Conservation (phyloP, 2,888 invertebrate genomes). For the Sphecodes monilicornis region DNA sequence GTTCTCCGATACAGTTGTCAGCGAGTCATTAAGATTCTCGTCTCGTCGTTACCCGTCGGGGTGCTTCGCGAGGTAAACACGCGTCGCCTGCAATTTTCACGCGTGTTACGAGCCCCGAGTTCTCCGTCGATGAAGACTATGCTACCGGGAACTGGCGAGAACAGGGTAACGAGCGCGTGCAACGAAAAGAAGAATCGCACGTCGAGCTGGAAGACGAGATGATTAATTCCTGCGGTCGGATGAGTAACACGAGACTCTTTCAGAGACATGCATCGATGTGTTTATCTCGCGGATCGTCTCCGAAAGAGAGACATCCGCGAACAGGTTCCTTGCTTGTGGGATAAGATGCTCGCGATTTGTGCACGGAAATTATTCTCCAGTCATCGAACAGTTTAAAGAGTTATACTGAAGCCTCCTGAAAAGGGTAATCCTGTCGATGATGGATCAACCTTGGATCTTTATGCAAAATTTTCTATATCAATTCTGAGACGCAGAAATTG, state of each 20-base stretch:
- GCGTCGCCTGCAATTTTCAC: conserved; percentile 2
- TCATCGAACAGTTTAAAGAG: background rate
- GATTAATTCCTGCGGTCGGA: conserved; percentile 72
- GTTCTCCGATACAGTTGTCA: conserved; percentile 4
- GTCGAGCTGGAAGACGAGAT: conserved; percentile 59
- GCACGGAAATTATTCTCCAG: background rate
- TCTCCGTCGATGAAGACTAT: conserved; percentile 2
- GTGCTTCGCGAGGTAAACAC: background rate
- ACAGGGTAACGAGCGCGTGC: conserved; percentile 40
- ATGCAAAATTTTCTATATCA: no score
- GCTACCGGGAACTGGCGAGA: conserved; percentile 27
- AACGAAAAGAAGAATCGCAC: conserved; percentile 45
- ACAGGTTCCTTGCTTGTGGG: conserved; percentile 56
- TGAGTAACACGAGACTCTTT: conserved; percentile 64
- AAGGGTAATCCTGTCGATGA: no score
- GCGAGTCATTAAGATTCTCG: background rate
- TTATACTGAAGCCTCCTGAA: no score
- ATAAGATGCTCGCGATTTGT: conserved; percentile 1
- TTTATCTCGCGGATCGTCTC: conserved; percentile 38
- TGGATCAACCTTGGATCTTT: no score
- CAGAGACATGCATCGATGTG: conserved; percentile 35
- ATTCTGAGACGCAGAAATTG: no score
- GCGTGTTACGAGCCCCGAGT: background rate
- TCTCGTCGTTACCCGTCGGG: background rate
- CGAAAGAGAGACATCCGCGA: conserved; percentile 62